Evolutionary conservation across 1,140 invertebrate genomes (phyloP).

Genomic region (Penaeus japonicus): DNA sequence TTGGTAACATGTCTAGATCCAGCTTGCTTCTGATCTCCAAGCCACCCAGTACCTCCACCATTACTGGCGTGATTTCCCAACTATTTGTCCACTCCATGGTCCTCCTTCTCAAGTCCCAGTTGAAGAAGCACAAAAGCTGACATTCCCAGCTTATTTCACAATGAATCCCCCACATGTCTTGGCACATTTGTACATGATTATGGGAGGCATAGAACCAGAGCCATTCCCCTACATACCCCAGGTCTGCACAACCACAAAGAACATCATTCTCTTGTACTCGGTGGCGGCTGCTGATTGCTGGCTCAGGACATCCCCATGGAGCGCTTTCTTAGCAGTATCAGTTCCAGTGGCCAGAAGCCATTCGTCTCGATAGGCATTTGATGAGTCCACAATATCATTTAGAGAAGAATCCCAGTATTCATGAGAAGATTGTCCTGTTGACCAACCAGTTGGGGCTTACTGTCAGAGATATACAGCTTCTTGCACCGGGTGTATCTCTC

Average conservation of each 20-base stretch:
- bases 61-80: conserved; percentile 88
- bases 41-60: conserved; percentile 77
- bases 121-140: conserved; percentile 60
- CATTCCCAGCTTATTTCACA: conserved; percentile 57
- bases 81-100: conserved; percentile 66
- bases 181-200: conserved; percentile 49
- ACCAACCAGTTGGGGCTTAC: conserved; percentile 68
- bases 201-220: conserved; percentile 29
- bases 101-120: conserved; percentile 60
- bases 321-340: conserved; percentile 37
- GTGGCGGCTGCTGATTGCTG: conserved; percentile 46
- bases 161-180: conserved; percentile 57
- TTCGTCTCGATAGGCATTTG: neutral
- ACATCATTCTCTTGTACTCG: conserved; percentile 50
- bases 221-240: conserved; percentile 57
- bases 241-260: conserved; percentile 49
- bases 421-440: conserved; percentile 57
- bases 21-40: conserved; percentile 80
- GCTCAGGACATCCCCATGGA: conserved; percentile 39
- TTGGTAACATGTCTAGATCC: conserved; percentile 79
- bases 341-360: conserved; percentile 17
- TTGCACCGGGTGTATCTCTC: conserved; percentile 79
- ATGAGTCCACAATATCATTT: neutral
- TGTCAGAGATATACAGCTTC: conserved; percentile 74
- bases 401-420: conserved; percentile 31